Base-by-base conservation (phyloP, 2,888 invertebrate species). In the Amphipoea oculea region DNA sequence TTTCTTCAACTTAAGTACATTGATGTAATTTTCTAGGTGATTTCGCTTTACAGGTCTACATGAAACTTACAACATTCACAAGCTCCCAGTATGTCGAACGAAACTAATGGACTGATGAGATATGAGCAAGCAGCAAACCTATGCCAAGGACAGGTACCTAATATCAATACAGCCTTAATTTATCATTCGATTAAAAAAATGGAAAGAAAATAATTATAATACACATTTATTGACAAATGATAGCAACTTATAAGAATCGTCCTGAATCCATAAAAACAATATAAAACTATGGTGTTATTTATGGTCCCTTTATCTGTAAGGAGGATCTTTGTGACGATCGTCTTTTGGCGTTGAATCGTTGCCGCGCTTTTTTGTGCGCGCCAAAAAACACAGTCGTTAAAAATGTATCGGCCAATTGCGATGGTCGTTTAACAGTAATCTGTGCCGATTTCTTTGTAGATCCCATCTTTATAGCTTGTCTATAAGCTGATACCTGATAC, bases 231-330 rank as follows among this genome's bases (percentile, higher is more conserved):
- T 88, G 86, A 89, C 90, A 90, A 89, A 89, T 89, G 88, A 89
- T 88, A 73, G 82, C 79, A 86, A 84, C 84, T 76, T 86, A 84
- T 69, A 84, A 77, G 87, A 83, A 89, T 89, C 82, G 84, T 82
- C 70, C 77, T 85, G 71, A 78, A 81, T 75, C 79, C 82, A 88
- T 82, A 89, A 89, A 89, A 88, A 88, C 86, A 85, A 84, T 89
- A 90, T 88, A 93, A 94, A 94, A 93, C 92, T 92, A 94, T 94
- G 89, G 95, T 95, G 96, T 96, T 96, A 96, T 96, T 96, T 96
- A 97, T 95, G 92, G 92, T 91, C 91, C 82, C 89, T 93, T 94
- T 96, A 96, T 96, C 95, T 93, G 86, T 83, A 90, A 92, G 89
- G 88, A 90, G 88, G 90, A 94, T 94, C 94, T 93, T 90, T 90